Evolutionary conservation across 2,113 vertebrate genomes (phyloP).

Genomic region (Rhombomys opimus): DNA sequence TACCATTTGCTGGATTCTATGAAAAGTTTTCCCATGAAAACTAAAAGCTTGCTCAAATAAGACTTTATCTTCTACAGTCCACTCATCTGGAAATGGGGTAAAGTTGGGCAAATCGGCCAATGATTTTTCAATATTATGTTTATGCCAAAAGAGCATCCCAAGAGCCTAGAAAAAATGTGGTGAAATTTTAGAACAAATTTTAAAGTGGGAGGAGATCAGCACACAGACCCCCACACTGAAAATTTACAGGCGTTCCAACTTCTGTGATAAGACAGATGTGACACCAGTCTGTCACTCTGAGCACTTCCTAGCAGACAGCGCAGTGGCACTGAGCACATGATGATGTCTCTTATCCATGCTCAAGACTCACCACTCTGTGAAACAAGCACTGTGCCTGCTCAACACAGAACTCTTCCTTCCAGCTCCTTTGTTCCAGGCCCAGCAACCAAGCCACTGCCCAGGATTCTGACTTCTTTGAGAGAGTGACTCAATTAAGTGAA

Average conservation of each 20-base stretch:
- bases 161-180: constrained; percentile 89
- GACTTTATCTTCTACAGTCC: constrained; percentile 98
- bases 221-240: background rate
- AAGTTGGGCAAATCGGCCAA: constrained; percentile 97
- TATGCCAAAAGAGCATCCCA: constrained; percentile 99
- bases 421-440: too few relatives aligned
- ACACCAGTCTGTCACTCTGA: background rate
- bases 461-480: background rate
- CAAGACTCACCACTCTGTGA: background rate
- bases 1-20: constrained; percentile 98
- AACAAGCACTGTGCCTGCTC: background rate
- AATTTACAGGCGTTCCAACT: background rate
- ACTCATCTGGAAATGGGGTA: constrained; percentile 97
- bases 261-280: background rate
- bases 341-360: accelerated
- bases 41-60: constrained; percentile 98
- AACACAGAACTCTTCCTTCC: accelerated
- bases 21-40: constrained; percentile 98
- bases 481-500: background rate
- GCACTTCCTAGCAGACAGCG: background rate
- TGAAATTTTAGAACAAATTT: constrained; percentile 41
- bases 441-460: background rate
- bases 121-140: constrained; percentile 97
- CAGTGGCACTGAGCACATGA: background rate
- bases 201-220: background rate